Conservation (phyloP, 2,797 vertebrate genomes). For the Molossus molossus region DNA sequence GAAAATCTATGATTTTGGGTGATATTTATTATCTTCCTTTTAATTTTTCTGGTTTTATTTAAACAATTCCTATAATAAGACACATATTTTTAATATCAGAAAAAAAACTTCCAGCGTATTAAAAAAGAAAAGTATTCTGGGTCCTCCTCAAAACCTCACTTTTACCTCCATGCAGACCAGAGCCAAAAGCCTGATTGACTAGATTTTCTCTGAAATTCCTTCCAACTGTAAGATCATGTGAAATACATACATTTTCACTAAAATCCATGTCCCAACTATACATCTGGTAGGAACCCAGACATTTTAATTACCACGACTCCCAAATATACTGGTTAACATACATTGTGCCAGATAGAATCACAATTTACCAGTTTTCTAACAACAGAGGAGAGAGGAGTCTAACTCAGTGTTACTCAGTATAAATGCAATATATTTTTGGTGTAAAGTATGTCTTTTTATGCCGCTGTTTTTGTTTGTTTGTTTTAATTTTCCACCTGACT, state of each 20-base stretch:
- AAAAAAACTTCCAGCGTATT: neutral
- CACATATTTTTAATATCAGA: conserved; percentile 7
- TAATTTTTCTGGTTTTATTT: neutral
- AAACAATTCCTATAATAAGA: conserved; percentile 26
- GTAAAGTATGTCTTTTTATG: neutral
- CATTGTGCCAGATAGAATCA: neutral
- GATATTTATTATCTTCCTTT: conserved; percentile 18
- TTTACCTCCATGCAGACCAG: neutral
- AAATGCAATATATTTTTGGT: conserved; percentile 3
- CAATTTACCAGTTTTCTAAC: neutral
- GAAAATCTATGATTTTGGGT: neutral
- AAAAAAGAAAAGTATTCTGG: neutral
- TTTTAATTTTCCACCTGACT: neutral
- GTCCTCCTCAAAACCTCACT: conserved; percentile 28
- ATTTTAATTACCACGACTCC: conserved; percentile 56
- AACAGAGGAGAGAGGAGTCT: conserved; percentile 10
- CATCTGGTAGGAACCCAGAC: neutral
- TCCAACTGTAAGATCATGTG: conserved; percentile 52
- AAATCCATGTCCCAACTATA: conserved; percentile 26
- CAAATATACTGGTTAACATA: neutral
- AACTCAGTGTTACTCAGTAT: neutral
- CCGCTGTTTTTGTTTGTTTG: neutral
- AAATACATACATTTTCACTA: conserved; percentile 49
- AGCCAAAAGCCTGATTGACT: conserved; percentile 51
- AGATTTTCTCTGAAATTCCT: conserved; percentile 63